Base-by-base conservation (phyloP, 2,888 invertebrate species). In the Himalopsyche anomala region DNA sequence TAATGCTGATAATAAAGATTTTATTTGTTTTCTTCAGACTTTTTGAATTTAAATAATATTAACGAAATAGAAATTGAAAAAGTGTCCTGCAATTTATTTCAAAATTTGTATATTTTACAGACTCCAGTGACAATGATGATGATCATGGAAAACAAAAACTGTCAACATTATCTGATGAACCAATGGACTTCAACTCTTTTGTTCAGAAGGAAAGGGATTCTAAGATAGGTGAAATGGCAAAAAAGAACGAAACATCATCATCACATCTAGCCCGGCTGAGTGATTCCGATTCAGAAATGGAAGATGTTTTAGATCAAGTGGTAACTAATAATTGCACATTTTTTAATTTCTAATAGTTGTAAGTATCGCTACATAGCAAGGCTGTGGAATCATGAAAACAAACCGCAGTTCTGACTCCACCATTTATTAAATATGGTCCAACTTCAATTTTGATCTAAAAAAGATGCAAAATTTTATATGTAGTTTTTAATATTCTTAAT, bases 251-350 rank as follows among this genome's bases (percentile, higher is more conserved):
- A 54, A 82, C 45, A n/a, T 36, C 42, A 80, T 12, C 51, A 8
- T 38, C 42, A 80, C n/a, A 45, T 6, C 11, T 56, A 0, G 84
- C 54, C 42, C 81, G 87, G 51, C 84, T 88, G n/a, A 87, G 87
- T 80, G 89, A 90, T 54, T 89, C 89, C 11, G 91, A 92, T 81
- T 89, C 89, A 87, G 91, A 91, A 87, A 86, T 85, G 69, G 89
- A 89, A 69, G 89, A 89, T 83, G 92, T 92, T 56, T 84, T 36
- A 45, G 55, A 80, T 38, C n/a, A n/a, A 80, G 4, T 9, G 45
- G 40, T 45, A 80, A 80, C 17, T 51, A 5, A 51, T 51, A 15
- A 51, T 51, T 15, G 51, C 51, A 51, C 15, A 3, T 15, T 15
- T 51, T 51, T 51, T 15, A 51, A 0, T 45, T 45, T 45, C 5